Percentiles rank a stretch among this genome's conserved stretches.
Evolutionary conservation across 1,140 invertebrate genomes (phyloP).

Genomic region (Ladona fulva): DNA sequence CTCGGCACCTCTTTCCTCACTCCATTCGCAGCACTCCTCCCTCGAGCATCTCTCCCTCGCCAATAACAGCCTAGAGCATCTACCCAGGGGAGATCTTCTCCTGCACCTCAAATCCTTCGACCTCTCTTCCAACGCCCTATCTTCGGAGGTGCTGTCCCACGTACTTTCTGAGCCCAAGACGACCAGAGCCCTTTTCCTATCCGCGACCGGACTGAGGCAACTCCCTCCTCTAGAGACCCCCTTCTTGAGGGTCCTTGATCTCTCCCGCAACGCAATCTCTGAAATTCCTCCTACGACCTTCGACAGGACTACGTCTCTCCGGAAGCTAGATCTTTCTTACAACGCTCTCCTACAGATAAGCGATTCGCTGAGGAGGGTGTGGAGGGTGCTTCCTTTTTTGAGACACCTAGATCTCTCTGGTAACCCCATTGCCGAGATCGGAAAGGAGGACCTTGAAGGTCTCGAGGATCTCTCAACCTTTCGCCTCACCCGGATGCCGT

Average conservation of each 20-base stretch:
- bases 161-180: conserved; percentile 83
- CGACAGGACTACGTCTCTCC: conserved; percentile 65
- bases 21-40: conserved; percentile 75
- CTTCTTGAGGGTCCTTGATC: conserved; percentile 70
- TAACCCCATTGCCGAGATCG: conserved; percentile 62
- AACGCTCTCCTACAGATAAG: conserved; percentile 46
- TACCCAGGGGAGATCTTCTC: conserved; percentile 75
- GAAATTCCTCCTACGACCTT: conserved; percentile 56
- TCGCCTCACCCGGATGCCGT: conserved; percentile 16
- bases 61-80: conserved; percentile 62
- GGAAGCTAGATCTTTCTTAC: conserved; percentile 64
- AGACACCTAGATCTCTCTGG: conserved; percentile 63
- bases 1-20: conserved; percentile 61
- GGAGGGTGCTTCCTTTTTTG: conserved; percentile 56
- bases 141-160: conserved; percentile 59
- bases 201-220: conserved; percentile 55
- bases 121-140: conserved; percentile 75
- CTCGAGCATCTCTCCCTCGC: conserved; percentile 69
- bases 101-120: conserved; percentile 81
- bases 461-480: conserved; percentile 49
- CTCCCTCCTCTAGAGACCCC: conserved; percentile 63
- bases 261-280: conserved; percentile 66
- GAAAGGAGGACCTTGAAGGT: conserved; percentile 55
- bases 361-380: conserved; percentile 38
- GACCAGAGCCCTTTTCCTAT: conserved; percentile 67